Base-by-base conservation (phyloP, 2,888 invertebrate genomes). In the Siphonodentalium dalli region DNA sequence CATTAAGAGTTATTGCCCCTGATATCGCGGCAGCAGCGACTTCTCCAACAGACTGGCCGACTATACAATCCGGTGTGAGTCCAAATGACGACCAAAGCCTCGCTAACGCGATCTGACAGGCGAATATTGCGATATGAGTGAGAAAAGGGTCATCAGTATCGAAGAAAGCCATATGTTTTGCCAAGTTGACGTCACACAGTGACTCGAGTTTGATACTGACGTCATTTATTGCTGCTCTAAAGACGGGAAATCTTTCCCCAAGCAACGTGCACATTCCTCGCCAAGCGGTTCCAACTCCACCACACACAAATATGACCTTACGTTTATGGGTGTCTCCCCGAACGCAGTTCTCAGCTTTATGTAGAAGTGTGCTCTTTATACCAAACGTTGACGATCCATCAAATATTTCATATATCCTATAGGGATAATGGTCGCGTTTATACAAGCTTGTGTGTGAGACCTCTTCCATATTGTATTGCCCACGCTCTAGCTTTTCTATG, bases 21-120 rank as follows among this genome's bases (percentile, higher is more conserved):
- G 60, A 38, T n/a, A 39, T 47, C 35, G 52, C 55, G 6, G 62
- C 59, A 13, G 68, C 68, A 15, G 66, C 63, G 9, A 68, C 64
- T 37, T 68, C 68, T 5, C 68, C 68, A n/a, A 64, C 47, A 6
- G 64, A 64, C 43, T 68, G 68, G 18, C 68, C 68, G 20, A 66
- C 41, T 9, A 66, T 51, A 31, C 29, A 39, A 40, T 46, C 54
- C 1, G 66, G 55, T 13, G 23, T 11, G 8, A 68, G 27, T 13
- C 66, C 65, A 13, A 47, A 53, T 28, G 51, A 35, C 26, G 40
- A 26, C 60, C 61, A 60, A 26, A 66, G 28, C 15, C 35, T 23
- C 15, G 47, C 46, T 8, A 63, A 35, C 3, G 54, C 60, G 5
- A 65, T 46, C 54, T 68, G 65, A 29, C 54, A 57, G 5, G 66